phyloP scores from a whole-genome alignment of 2,113 vertebrate genomes.

The Etheostoma cragini region DNA sequence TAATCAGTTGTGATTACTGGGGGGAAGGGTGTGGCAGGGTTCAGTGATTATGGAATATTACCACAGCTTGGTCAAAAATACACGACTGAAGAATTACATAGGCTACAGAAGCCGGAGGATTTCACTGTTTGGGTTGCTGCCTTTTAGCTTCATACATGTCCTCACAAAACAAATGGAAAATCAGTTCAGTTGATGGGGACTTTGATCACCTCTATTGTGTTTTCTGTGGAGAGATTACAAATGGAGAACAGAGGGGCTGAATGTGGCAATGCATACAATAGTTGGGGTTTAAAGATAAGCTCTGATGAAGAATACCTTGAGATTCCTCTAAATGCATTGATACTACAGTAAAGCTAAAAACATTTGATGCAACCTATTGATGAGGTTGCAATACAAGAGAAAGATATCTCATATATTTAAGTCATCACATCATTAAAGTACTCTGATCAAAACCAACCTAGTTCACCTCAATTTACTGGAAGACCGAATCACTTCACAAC shows the following conservation, averaged over 20 bases:
- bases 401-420: slow-evolving; percentile 39
- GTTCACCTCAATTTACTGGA: slow-evolving; percentile 56
- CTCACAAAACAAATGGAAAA: slow-evolving; percentile 29
- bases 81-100: neutral
- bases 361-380: slow-evolving; percentile 49
- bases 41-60: slow-evolving; percentile 63
- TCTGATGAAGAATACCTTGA: slow-evolving; percentile 15
- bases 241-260: slow-evolving; percentile 24
- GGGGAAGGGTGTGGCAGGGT: slow-evolving; percentile 71
- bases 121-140: slow-evolving; percentile 13
- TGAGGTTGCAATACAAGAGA: slow-evolving; percentile 40
- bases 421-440: slow-evolving; percentile 54
- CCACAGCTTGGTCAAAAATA: slow-evolving; percentile 43
- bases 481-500: slow-evolving; percentile 40
- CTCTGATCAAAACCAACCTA: slow-evolving; percentile 45
- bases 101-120: neutral
- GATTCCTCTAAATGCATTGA: slow-evolving; percentile 14
- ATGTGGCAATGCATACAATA: slow-evolving; percentile 19
- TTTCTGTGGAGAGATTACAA: slow-evolving; percentile 44
- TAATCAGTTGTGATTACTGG: slow-evolving; percentile 73
- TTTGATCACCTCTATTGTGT: slow-evolving; percentile 50
- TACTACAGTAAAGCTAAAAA: neutral
- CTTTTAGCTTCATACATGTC: slow-evolving; percentile 7
- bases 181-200: too few species aligned
- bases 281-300: slow-evolving; percentile 37